Evolutionary conservation across 2,888 invertebrate genomes (phyloP).

Genomic region (Tiphia femorata): DNA sequence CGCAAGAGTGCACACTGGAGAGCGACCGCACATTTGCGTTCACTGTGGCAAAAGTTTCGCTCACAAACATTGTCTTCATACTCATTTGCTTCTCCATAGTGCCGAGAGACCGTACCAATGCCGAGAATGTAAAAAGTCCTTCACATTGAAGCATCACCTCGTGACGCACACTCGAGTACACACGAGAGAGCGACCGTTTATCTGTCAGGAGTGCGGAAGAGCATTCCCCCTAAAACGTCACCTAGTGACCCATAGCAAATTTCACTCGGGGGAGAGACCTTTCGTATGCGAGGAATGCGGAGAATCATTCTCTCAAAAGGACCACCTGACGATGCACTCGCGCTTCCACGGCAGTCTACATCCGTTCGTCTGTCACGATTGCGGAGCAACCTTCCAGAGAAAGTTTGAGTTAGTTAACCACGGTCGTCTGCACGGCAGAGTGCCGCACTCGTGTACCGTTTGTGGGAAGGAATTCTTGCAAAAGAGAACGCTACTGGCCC

Average conservation of each 20-base stretch:
- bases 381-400: conserved; percentile 86
- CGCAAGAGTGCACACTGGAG: conserved; percentile 85
- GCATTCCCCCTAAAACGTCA: conserved; percentile 86
- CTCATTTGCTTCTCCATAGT: conserved; percentile 84
- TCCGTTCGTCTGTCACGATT: conserved; percentile 94
- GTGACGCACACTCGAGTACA: conserved; percentile 85
- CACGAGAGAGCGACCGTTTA: conserved; percentile 84
- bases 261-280: conserved; percentile 87
- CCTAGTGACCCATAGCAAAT: conserved; percentile 87
- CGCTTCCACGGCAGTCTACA: conserved; percentile 96
- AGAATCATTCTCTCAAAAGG: conserved; percentile 92
- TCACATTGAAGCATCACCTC: conserved; percentile 87
- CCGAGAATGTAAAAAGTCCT: conserved; percentile 88
- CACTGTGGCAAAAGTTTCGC: conserved; percentile 87
- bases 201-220: conserved; percentile 86
- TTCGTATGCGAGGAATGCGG: conserved; percentile 91
- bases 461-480: conserved; percentile 90
- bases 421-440: conserved; percentile 83
- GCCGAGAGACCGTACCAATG: conserved; percentile 87
- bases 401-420: conserved; percentile 90
- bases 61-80: conserved; percentile 86
- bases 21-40: conserved; percentile 82
- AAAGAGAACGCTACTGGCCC: conserved; percentile 85
- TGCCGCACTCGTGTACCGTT: conserved; percentile 85
- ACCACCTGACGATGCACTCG: conserved; percentile 90